Evolutionary conservation across 64 coral and sea anemone genomes (phyloP).

Genomic region (Montipora foliosa): DNA sequence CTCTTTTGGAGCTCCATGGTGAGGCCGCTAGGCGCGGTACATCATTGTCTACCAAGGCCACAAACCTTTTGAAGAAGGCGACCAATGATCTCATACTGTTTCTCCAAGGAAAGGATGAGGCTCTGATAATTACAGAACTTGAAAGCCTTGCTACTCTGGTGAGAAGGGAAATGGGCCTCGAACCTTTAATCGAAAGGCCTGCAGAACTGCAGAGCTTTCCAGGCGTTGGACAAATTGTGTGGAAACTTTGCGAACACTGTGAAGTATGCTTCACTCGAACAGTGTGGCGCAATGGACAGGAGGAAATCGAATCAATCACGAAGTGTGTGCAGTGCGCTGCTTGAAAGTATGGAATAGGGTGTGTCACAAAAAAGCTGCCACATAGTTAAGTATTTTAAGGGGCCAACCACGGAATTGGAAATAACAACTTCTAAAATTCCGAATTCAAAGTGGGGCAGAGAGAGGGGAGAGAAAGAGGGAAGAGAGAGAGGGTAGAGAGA

Average conservation of each 20-base stretch:
- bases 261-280: background rate
- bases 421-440: too few relatives aligned
- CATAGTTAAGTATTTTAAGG: too few relatives aligned
- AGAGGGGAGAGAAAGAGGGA: too few relatives aligned
- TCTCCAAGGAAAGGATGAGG: background rate
- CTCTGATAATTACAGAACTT: background rate
- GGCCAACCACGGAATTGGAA: too few relatives aligned
- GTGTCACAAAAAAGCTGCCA: too few relatives aligned
- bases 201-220: conserved; percentile 3
- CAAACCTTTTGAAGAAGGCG: background rate
- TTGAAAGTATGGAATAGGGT: background rate
- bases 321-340: background rate
- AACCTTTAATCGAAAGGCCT: background rate
- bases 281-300: background rate
- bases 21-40: background rate
- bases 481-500: too few relatives aligned
- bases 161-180: conserved; percentile 1
- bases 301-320: background rate
- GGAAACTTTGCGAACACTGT: background rate
- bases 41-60: background rate
- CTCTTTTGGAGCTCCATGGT: background rate
- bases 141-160: background rate
- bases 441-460: too few relatives aligned
- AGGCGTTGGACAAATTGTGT: background rate
- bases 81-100: background rate